Percentiles rank a stretch among this genome's conserved stretches.
phyloP scores from a whole-genome alignment of 2,113 vertebrate genomes.

The Pampusana beccarii region DNA sequence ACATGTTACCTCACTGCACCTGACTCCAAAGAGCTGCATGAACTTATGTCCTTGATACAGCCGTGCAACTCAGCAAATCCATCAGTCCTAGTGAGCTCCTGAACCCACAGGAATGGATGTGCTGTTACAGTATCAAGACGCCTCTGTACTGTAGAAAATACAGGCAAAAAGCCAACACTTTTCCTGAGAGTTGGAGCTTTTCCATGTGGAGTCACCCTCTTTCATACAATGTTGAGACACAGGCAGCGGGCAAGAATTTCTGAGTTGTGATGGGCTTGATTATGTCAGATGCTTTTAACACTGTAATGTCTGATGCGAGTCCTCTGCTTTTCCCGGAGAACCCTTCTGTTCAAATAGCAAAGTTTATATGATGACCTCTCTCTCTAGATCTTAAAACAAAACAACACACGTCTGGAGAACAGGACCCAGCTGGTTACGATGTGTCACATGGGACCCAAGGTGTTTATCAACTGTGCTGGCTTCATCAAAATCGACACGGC shows the following conservation, averaged over 20 bases:
- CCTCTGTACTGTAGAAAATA: background rate
- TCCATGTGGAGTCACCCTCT: background rate
- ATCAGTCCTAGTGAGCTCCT: background rate
- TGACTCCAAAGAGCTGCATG: background rate
- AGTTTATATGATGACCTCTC: background rate
- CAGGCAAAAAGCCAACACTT: background rate
- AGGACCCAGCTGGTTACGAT: slow-evolving; percentile 97
- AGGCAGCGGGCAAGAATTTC: background rate
- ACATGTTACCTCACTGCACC: background rate
- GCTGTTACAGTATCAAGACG: background rate
- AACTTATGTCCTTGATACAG: background rate
- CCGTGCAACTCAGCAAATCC: background rate
- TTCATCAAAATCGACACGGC: slow-evolving; percentile 99
- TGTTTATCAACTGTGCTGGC: slow-evolving; percentile 98
- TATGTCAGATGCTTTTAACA: background rate
- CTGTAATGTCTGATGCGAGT: background rate
- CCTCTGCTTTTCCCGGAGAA: background rate
- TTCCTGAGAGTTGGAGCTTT: background rate
- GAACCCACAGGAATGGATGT: background rate
- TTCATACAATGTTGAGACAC: background rate
- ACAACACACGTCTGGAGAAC: slow-evolving; percentile 97
- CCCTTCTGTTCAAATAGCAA: background rate
- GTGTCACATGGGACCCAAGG: slow-evolving; percentile 99
- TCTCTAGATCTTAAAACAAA: slow-evolving; percentile 94
- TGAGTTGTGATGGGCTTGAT: background rate